A percentile compares a stretch with the other conserved stretches of the same genome.
Conservation (phyloP, 2,888 invertebrate genomes). For the Mongoloraphidia duomilia region DNA sequence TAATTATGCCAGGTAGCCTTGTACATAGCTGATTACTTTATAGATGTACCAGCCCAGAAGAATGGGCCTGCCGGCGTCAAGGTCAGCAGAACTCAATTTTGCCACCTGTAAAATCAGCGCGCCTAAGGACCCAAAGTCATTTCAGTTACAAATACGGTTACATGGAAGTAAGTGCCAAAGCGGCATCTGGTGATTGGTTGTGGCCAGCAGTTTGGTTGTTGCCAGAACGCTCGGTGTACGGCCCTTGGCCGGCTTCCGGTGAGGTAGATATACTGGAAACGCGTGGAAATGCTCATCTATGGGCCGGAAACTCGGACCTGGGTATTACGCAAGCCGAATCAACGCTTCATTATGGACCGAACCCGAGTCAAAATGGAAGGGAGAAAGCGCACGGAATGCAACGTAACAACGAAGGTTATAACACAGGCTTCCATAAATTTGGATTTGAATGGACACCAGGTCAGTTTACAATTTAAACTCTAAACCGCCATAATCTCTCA, state of each 20-base stretch:
- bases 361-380: conserved; percentile 16
- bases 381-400: conserved; percentile 17
- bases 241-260: conserved; percentile 26
- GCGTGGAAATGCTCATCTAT: conserved; percentile 21
- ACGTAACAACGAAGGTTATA: conserved; percentile 14
- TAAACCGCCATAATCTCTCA: too few species aligned
- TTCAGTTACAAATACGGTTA: conserved; percentile 25
- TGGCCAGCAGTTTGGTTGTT: conserved; percentile 21
- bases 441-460: conserved; percentile 19
- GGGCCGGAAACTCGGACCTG: conserved; percentile 8
- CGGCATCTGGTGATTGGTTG: conserved; percentile 23
- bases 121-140: conserved; percentile 21
- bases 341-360: conserved; percentile 29
- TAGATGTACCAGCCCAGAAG: too few species aligned
- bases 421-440: conserved; percentile 19
- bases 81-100: too few species aligned
- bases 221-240: conserved; percentile 21
- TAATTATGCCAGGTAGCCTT: too few species aligned
- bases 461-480: neutral
- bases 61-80: too few species aligned
- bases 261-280: conserved; percentile 29
- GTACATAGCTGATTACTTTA: too few species aligned
- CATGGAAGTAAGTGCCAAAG: conserved; percentile 25
- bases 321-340: conserved; percentile 21
- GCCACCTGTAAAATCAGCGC: conserved; percentile 13